Percentiles rank a stretch among this genome's conserved stretches.
phyloP scores from a whole-genome alignment of 2,797 vertebrate species.

The Gymnocypris eckloni region DNA sequence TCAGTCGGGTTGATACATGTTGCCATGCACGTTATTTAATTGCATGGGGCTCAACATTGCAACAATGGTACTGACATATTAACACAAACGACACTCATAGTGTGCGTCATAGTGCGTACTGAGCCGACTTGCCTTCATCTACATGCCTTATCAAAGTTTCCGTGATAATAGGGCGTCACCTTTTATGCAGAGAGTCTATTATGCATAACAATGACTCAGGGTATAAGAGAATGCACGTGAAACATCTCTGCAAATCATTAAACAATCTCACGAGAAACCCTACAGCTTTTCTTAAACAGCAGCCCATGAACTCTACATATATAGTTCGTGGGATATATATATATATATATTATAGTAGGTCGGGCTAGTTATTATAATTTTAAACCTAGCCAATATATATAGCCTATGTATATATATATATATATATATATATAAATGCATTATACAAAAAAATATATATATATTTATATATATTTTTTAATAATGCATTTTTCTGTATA shows the following conservation, averaged over 20 bases:
- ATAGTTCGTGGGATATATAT: neutral
- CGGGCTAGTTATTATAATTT: neutral
- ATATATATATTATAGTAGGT: neutral
- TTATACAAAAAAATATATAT: too few species aligned
- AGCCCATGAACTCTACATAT: neutral
- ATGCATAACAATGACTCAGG: neutral
- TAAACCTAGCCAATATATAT: neutral
- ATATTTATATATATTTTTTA: neutral
- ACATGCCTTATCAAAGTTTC: neutral
- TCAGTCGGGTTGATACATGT: neutral
- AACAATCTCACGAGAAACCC: neutral
- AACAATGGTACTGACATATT: neutral
- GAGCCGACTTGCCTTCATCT: neutral
- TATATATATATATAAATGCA: too few species aligned
- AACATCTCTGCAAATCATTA: neutral
- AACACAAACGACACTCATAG: neutral
- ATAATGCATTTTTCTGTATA: neutral
- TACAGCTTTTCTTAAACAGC: neutral
- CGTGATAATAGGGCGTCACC: slow-evolving; percentile 20
- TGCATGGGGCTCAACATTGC: neutral
- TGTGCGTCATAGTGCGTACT: slow-evolving; percentile 16
- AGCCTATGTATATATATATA: too few species aligned
- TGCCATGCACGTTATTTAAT: neutral
- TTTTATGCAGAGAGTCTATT: neutral
- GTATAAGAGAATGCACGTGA: neutral